Percentiles rank a stretch among this genome's conserved stretches.
Evolutionary conservation across 2,888 invertebrate genomes (phyloP).

Genomic region (Idaea aversata): DNA sequence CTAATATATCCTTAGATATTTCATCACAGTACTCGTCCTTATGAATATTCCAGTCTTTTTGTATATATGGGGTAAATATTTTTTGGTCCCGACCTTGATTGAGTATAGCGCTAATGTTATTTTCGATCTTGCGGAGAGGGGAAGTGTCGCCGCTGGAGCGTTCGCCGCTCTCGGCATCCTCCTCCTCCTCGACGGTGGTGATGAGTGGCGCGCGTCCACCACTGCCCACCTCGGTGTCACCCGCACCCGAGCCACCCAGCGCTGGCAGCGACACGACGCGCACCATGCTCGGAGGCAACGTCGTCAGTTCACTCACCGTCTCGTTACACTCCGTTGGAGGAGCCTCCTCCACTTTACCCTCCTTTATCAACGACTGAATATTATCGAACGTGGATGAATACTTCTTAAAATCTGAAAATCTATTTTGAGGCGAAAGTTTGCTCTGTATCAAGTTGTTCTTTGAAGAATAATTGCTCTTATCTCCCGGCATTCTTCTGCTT

Average conservation of each 20-base stretch:
- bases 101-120: conserved; percentile 85
- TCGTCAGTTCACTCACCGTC: conserved; percentile 82
- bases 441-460: conserved; percentile 59
- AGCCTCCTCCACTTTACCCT: conserved; percentile 83
- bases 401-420: conserved; percentile 83
- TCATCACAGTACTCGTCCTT: conserved; percentile 80
- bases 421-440: conserved; percentile 78
- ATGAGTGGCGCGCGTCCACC: conserved; percentile 84
- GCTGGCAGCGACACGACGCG: conserved; percentile 85
- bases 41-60: conserved; percentile 81
- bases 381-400: conserved; percentile 89
- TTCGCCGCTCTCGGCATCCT: conserved; percentile 82
- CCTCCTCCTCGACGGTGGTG: conserved; percentile 86
- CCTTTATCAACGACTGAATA: conserved; percentile 86
- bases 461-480: conserved; percentile 50
- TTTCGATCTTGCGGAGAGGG: conserved; percentile 85
- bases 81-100: conserved; percentile 80
- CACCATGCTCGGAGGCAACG: conserved; percentile 83
- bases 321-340: conserved; percentile 75
- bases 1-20: conserved; percentile 75
- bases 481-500: conserved; percentile 64
- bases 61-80: conserved; percentile 75
- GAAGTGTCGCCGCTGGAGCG: conserved; percentile 83
- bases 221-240: conserved; percentile 71
- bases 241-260: conserved; percentile 65